These are phyloP conservation scores for Trichomycterus rosablanca DNA, from an alignment of 2,113 vertebrate genomes.

Conservation along the genomic window DNA sequence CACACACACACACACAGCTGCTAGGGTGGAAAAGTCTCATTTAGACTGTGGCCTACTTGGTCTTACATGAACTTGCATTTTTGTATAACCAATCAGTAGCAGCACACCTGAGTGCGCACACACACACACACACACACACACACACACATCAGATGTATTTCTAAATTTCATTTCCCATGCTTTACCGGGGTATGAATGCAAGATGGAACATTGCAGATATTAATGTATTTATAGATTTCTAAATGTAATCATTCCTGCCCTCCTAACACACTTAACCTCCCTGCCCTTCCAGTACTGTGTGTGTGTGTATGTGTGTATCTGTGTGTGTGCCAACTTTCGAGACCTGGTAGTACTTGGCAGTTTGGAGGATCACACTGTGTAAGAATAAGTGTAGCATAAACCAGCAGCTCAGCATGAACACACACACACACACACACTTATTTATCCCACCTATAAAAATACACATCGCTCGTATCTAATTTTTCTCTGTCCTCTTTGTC, in stretches of 20 bases:
- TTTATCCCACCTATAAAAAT: background rate
- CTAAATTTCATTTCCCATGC: background rate
- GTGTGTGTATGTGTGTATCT: background rate
- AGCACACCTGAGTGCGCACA: conserved; percentile 52
- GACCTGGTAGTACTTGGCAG: background rate
- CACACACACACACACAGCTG: conserved; percentile 16
- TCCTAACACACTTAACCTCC: conserved; percentile 5
- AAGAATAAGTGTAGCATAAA: background rate
- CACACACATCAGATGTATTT: conserved; percentile 11
- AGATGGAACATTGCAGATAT: background rate
- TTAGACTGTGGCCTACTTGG: conserved; percentile 58
- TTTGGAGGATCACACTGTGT: background rate
- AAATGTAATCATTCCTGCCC: conserved; percentile 19
- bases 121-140: conserved; percentile 26
- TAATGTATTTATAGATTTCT: conserved; percentile 31
- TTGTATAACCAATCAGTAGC: conserved; percentile 41
- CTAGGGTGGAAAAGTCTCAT: conserved; percentile 58
- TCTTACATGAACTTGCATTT: conserved; percentile 61
- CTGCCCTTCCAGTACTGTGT: conserved; percentile 9
- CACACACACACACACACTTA: background rate
- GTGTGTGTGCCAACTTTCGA: background rate
- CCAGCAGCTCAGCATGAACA: background rate
- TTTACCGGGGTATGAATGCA: background rate
- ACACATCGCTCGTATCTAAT: background rate
- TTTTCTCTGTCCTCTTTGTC: conserved; percentile 2